These are phyloP conservation scores for Scaptomyza hsui DNA, from an alignment of 1,140 invertebrate genomes.

Conservation along the genomic window DNA sequence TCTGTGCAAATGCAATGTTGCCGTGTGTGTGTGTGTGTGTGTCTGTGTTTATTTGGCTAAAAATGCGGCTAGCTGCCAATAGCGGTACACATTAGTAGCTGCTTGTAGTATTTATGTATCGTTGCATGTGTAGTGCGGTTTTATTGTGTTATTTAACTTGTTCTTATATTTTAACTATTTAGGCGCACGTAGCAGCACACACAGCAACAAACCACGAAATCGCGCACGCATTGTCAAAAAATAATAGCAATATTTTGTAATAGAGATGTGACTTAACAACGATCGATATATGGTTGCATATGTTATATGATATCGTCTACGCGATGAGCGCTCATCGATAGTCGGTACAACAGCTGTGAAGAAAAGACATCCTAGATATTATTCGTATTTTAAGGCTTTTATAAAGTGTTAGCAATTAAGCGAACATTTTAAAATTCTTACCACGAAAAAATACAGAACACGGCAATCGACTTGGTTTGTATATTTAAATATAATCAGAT, in stretches of 20 bases:
- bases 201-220: constrained; percentile 24
- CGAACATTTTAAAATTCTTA: not conserved
- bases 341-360: not conserved
- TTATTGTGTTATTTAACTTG: constrained; percentile 3
- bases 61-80: constrained; percentile 20
- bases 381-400: not conserved
- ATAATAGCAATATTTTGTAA: constrained; percentile 34
- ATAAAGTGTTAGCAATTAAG: not conserved
- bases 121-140: constrained; percentile 1
- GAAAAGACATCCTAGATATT: not conserved
- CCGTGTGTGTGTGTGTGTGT: constrained; percentile 1
- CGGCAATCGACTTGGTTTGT: not conserved
- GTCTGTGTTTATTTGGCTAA: constrained; percentile 19
- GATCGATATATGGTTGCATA: constrained; percentile 28
- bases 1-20: not conserved
- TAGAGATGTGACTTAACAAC: constrained; percentile 14
- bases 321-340: not conserved
- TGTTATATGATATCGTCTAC: not conserved
- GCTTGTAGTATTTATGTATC: not conserved
- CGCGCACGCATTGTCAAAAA: constrained; percentile 50
- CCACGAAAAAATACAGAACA: rapidly evolving
- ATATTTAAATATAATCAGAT: too few relatives aligned
- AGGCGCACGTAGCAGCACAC: constrained; percentile 12
- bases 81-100: not conserved
- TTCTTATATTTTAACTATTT: constrained; percentile 17